A percentile compares a stretch with the other conserved stretches of the same genome.
Evolutionary conservation across 2,888 invertebrate genomes (phyloP).

Genomic region (Sinhomidia bicolor): DNA sequence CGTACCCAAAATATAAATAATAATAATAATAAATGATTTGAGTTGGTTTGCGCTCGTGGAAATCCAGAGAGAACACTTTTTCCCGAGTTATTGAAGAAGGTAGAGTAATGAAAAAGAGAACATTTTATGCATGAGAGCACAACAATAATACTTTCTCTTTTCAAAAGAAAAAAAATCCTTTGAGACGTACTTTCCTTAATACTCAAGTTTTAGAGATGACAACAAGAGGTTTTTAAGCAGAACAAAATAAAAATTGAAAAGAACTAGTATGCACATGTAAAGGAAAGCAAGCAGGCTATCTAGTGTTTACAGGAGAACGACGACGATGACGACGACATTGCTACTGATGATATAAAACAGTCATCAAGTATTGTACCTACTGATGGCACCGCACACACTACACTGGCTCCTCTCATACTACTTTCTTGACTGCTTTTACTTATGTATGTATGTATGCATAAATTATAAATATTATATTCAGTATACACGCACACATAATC

Average conservation of each 20-base stretch:
- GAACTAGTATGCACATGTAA: too few species aligned
- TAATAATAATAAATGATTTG: too few species aligned
- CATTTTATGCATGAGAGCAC: slow-evolving; percentile 57
- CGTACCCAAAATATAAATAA: too few species aligned
- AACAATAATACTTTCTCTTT: slow-evolving; percentile 47
- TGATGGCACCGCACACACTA: not conserved
- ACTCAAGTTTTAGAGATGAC: slow-evolving; percentile 38
- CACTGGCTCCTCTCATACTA: too few species aligned
- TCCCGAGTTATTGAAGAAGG: not conserved
- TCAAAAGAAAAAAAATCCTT: not conserved
- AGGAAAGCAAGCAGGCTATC: not conserved
- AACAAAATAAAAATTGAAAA: slow-evolving; percentile 31
- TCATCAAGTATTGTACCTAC: not conserved
- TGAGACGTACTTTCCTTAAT: slow-evolving; percentile 44
- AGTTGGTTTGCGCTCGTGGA: not conserved
- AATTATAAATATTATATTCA: not conserved
- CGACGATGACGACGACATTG: not conserved
- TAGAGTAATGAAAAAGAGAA: slow-evolving; percentile 55
- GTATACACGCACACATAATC: too few species aligned
- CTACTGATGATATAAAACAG: not conserved
- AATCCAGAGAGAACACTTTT: slow-evolving; percentile 13
- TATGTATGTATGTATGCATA: not conserved
- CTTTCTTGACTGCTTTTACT: not conserved
- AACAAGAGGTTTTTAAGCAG: slow-evolving; percentile 28
- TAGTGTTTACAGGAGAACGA: not conserved